These are phyloP conservation scores for Perca flavescens DNA, from an alignment of 2,113 vertebrate species.

Conservation along the genomic window DNA sequence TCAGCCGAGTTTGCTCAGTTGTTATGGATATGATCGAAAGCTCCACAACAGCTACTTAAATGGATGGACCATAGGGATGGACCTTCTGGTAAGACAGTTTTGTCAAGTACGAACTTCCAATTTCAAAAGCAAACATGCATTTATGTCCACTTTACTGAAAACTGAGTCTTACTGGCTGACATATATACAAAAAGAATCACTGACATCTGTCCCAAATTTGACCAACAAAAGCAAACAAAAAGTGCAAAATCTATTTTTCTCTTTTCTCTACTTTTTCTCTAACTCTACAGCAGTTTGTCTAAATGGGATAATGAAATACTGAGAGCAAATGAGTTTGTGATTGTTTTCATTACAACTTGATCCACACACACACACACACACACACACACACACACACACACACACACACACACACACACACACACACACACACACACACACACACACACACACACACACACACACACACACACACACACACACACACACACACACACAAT, in stretches of 20 bases:
- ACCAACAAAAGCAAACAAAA: conserved; percentile 55
- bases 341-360: conserved; percentile 37
- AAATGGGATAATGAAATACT: conserved; percentile 43
- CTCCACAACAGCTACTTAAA: background rate
- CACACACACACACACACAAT: conserved; percentile 31
- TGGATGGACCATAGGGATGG: background rate
- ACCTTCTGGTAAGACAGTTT: background rate
- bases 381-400: conserved; percentile 27
- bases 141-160: conserved; percentile 70
- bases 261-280: no score
- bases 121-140: conserved; percentile 29
- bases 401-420: conserved; percentile 32
- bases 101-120: background rate
- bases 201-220: conserved; percentile 46
- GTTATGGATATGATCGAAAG: background rate
- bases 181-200: conserved; percentile 57
- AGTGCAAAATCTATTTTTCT: conserved; percentile 63
- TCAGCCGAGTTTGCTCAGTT: background rate
- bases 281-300: conserved; percentile 46
- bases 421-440: conserved; percentile 27
- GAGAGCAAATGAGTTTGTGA: conserved; percentile 29
- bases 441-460: conserved; percentile 33
- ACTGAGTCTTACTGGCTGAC: conserved; percentile 61
- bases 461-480: conserved; percentile 27
- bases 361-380: conserved; percentile 28